Conservation (phyloP, 1,140 invertebrate genomes). For the Pseudomyrmex pallidus region DNA sequence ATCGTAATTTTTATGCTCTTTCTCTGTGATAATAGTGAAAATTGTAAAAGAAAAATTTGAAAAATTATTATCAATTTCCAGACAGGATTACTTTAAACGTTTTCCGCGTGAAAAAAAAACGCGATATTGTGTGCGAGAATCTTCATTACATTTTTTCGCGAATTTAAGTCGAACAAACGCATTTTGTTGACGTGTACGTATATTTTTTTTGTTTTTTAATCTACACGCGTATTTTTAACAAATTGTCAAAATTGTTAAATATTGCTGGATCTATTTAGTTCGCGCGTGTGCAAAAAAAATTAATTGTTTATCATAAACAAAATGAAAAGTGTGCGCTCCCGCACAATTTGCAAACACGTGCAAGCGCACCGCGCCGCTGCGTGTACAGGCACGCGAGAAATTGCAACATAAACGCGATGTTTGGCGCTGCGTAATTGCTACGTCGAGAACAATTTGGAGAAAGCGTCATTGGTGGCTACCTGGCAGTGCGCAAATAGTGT, state of each 20-base stretch:
- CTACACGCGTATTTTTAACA: background rate
- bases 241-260: background rate
- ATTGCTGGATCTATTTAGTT: background rate
- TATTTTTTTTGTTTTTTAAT: background rate
- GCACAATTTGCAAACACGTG: background rate
- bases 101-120: too few relatives aligned
- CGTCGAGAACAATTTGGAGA: slow-evolving; percentile 55
- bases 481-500: slow-evolving; percentile 39
- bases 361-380: background rate
- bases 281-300: background rate
- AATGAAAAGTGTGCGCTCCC: slow-evolving; percentile 1
- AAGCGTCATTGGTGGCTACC: slow-evolving; percentile 57
- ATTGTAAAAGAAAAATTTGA: too few relatives aligned
- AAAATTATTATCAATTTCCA: too few relatives aligned
- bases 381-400: slow-evolving; percentile 32
- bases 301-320: slow-evolving; percentile 1
- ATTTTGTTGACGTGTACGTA: background rate
- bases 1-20: slow-evolving; percentile 38
- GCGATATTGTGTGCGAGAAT: too few relatives aligned
- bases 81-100: too few relatives aligned
- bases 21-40: too few relatives aligned
- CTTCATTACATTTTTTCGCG: background rate
- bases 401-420: slow-evolving; percentile 69
- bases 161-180: background rate
- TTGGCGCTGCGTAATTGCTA: slow-evolving; percentile 59